These are phyloP conservation scores for Coelopa pilipes DNA, from an alignment of 2,888 invertebrate genomes.

Conservation along the genomic window DNA sequence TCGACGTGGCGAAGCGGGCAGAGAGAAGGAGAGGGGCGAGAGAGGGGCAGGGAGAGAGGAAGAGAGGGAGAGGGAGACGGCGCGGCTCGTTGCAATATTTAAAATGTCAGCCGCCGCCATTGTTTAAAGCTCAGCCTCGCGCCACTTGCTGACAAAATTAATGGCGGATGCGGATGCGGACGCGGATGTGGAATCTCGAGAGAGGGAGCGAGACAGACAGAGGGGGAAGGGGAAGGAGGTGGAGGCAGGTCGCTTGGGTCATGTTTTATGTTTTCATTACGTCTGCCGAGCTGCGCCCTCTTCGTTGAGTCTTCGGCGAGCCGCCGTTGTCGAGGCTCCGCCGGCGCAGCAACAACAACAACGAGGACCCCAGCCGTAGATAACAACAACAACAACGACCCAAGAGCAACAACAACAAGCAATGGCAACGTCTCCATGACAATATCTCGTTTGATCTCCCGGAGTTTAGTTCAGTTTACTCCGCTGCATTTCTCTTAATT, in stretches of 20 bases:
- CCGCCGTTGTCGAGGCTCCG: background rate
- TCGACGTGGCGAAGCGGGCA: background rate
- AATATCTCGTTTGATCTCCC: no score
- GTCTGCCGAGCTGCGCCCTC: no score
- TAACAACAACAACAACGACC: no score
- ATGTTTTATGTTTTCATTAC: background rate
- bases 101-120: slow-evolving; percentile 18
- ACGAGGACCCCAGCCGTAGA: background rate
- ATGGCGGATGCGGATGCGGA: slow-evolving; percentile 37
- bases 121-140: background rate
- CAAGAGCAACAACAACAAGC: no score
- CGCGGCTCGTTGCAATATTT: slow-evolving; percentile 12
- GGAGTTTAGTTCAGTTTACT: background rate
- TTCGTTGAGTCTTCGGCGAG: background rate
- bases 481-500: background rate
- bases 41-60: background rate
- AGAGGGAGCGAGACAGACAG: no score
- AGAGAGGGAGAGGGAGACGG: background rate
- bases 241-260: background rate
- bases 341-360: background rate
- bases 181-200: slow-evolving; percentile 41
- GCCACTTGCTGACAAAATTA: slow-evolving; percentile 11
- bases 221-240: no score
- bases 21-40: background rate
- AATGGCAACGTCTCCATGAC: no score